Base-by-base conservation (phyloP, 2,888 invertebrate species). In the Rhagonycha lutea region DNA sequence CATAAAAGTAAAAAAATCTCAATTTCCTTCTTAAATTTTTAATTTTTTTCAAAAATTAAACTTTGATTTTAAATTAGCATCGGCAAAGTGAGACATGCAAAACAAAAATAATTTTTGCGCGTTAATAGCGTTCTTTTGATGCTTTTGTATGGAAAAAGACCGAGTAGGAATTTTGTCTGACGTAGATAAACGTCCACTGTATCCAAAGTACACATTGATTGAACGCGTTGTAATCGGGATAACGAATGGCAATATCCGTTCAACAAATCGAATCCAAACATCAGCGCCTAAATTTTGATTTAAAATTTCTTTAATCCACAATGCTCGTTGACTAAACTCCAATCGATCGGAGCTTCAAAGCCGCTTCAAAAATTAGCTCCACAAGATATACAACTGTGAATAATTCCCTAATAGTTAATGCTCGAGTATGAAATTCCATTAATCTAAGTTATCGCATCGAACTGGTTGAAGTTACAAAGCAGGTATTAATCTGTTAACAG, bases 181-280 rank as follows among this genome's bases (percentile, higher is more conserved):
- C 77, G 77, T 78, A 68, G 68, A 78, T 75, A 70, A 75, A 78
- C 70, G 73, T 78, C 72, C 75, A 68, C 68, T 73, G 68, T 78
- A 74, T 69, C 70, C 69, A 78, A 76, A 76, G 76, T 80, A 81
- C 78, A 80, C 82, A 81, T 80, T 81, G 82, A 82, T 81, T 80
- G 83, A 83, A 82, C 83, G 83, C 81, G 79, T 82, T 80, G 82
- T 84, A 84, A 85, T 85, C 85, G 82, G 85, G 84, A 84, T 85
- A 85, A 85, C 84, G 84, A 84, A 85, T 83, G 82, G 82, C 85
- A 85, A 85, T 85, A 84, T 85, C 85, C 84, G 85, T 82, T 81
- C 82, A 80, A 82, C 84, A 84, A 85, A 85, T 85, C 83, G 85
- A 84, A 85, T 84, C 84, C 83, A 84, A 84, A 73, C 78, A 76